Percentiles rank a stretch among this genome's conserved stretches.
Evolutionary conservation across 2,113 vertebrate species (phyloP).

Genomic region (Noturus placidus): DNA sequence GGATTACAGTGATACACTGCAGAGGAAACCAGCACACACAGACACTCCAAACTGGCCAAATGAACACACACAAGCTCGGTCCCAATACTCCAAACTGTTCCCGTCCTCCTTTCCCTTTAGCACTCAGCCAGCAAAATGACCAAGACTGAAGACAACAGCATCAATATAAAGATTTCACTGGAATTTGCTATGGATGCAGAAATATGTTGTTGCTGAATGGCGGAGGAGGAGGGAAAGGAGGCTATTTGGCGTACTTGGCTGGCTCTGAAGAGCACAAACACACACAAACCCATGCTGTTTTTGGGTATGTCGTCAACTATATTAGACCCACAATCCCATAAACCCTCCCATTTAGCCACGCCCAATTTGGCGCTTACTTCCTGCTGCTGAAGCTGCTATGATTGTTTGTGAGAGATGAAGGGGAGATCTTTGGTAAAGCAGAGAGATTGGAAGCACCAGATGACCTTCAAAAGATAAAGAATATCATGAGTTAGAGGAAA

Average conservation of each 20-base stretch:
- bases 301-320: background rate
- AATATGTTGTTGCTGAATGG: background rate
- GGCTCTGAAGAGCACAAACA: slow-evolving; percentile 18
- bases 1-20: background rate
- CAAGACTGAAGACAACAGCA: background rate
- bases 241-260: slow-evolving; percentile 35
- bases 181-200: background rate
- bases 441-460: slow-evolving; percentile 98
- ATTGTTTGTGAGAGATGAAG: slow-evolving; percentile 99
- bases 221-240: slow-evolving; percentile 24
- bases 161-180: background rate
- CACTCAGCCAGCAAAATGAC: background rate
- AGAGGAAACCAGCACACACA: slow-evolving; percentile 32
- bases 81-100: slow-evolving; percentile 35
- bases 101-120: slow-evolving; percentile 17
- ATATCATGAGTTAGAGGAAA: slow-evolving; percentile 76
- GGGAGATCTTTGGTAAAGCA: slow-evolving; percentile 99
- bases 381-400: slow-evolving; percentile 99
- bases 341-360: slow-evolving; percentile 41
- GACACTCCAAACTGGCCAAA: slow-evolving; percentile 27
- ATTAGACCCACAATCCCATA: slow-evolving; percentile 41
- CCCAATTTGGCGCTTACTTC: slow-evolving; percentile 88
- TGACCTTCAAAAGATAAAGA: slow-evolving; percentile 97
- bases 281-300: slow-evolving; percentile 33
- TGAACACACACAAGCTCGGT: background rate